Evolutionary conservation across 2,113 vertebrate species (phyloP).

Genomic region (Zosterops japonicus): DNA sequence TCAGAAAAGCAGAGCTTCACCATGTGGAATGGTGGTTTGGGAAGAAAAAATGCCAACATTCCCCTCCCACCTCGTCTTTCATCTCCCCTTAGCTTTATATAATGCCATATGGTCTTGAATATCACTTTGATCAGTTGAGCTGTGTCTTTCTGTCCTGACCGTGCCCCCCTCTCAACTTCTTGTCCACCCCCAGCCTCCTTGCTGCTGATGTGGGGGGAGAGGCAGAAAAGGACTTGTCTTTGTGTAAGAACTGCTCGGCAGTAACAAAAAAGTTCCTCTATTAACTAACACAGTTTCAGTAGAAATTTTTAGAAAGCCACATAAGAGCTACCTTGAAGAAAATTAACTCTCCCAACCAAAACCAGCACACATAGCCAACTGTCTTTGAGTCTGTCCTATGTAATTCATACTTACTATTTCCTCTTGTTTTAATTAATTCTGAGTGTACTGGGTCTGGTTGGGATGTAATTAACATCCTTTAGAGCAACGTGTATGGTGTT

Average conservation of each 20-base stretch:
- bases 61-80: background rate
- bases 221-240: background rate
- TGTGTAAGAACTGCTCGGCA: background rate
- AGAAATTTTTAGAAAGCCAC: background rate
- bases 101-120: background rate
- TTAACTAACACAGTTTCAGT: background rate
- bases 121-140: background rate
- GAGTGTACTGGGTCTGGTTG: background rate
- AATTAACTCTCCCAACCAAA: background rate
- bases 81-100: background rate
- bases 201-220: background rate
- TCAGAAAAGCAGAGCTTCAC: background rate
- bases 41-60: background rate
- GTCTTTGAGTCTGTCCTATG: background rate
- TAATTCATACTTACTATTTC: background rate
- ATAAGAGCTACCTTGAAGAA: background rate
- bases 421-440: background rate
- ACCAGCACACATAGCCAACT: background rate
- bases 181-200: background rate
- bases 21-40: background rate
- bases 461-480: background rate
- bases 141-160: background rate
- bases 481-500: background rate
- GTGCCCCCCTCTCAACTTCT: background rate
- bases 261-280: background rate